Conservation (phyloP, 2,888 invertebrate species). For the Epirrita christyi region DNA sequence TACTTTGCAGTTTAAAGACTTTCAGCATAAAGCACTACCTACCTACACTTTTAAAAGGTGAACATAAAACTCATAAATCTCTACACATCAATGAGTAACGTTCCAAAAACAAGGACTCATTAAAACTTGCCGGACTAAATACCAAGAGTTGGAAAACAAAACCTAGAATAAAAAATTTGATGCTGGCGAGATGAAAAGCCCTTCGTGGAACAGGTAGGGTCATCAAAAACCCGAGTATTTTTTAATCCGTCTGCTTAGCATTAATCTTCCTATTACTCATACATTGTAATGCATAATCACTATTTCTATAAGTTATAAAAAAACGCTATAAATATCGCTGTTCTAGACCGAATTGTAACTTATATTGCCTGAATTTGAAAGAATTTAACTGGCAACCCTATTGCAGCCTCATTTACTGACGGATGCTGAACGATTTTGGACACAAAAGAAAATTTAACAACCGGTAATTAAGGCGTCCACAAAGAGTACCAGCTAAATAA, state of each 20-base stretch:
- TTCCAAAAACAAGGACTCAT: conserved; percentile 43
- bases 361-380: too few species aligned
- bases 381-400: conserved; percentile 9
- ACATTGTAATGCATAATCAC: too few species aligned
- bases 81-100: conserved; percentile 30
- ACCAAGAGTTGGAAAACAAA: conserved; percentile 43
- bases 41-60: conserved; percentile 23
- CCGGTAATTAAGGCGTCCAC: conserved; percentile 57
- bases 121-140: conserved; percentile 45
- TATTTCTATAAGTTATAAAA: too few species aligned
- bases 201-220: conserved; percentile 38
- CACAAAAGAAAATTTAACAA: conserved; percentile 64
- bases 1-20: conserved; percentile 17
- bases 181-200: conserved; percentile 49
- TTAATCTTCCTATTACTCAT: too few species aligned
- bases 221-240: neutral
- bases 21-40: conserved; percentile 20
- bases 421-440: conserved; percentile 56
- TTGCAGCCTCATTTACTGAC: conserved; percentile 47
- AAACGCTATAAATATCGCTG: too few species aligned
- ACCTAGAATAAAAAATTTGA: conserved; percentile 47
- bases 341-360: too few species aligned
- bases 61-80: conserved; percentile 28
- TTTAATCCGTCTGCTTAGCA: too few species aligned
- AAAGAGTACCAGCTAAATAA: conserved; percentile 49